Conservation (phyloP, 1,140 invertebrate species). For the Musca domestica region DNA sequence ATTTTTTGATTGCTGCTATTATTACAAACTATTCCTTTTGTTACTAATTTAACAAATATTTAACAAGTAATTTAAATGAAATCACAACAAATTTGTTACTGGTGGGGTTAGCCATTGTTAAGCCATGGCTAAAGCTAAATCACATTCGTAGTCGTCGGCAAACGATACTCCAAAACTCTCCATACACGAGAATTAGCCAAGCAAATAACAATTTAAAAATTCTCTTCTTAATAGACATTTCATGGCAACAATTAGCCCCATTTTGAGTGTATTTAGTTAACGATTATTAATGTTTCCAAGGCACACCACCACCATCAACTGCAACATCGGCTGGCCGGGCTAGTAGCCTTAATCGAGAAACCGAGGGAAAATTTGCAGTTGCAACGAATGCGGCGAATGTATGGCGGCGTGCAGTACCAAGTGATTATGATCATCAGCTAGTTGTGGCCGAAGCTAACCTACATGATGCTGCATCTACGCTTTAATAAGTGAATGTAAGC, state of each 20-base stretch:
- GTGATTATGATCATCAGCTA: background rate
- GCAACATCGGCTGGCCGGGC: background rate
- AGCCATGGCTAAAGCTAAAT: too few species aligned
- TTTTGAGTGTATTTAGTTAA: slow-evolving; percentile 21
- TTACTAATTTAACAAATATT: slow-evolving; percentile 8
- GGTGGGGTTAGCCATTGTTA: too few species aligned
- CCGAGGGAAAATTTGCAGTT: too few species aligned
- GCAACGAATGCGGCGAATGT: too few species aligned
- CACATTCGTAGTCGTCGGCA: too few species aligned
- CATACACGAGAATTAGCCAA: too few species aligned
- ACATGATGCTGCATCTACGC: too few species aligned
- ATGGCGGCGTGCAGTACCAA: too few species aligned
- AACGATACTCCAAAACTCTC: too few species aligned
- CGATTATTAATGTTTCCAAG: slow-evolving; percentile 17
- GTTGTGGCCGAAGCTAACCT: background rate
- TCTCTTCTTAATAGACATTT: slow-evolving; percentile 16
- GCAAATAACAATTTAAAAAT: background rate
- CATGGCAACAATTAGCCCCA: slow-evolving; percentile 21
- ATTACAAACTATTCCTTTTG: too few species aligned
- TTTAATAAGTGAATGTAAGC: background rate
- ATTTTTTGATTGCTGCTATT: too few species aligned
- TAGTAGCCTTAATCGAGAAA: too few species aligned
- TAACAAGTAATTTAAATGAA: slow-evolving; percentile 20
- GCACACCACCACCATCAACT: background rate
- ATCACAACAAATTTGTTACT: slow-evolving; percentile 5